Percentiles rank a stretch among this genome's conserved stretches.
Conservation (phyloP, 2,113 vertebrate species). For the Odobenus rosmarus region DNA sequence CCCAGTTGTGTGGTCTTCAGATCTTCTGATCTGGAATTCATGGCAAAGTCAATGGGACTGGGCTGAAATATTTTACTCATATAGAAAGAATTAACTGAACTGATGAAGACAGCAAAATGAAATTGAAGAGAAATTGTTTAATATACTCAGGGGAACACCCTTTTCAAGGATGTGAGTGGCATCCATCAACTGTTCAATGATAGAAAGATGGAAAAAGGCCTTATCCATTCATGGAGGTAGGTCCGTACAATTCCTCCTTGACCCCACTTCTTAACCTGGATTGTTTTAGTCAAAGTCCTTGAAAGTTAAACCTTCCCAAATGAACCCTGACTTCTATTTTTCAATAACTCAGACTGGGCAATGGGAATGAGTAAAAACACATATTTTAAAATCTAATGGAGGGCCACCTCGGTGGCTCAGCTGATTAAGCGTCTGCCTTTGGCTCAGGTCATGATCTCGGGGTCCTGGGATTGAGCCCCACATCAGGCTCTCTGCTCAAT, state of each 20-base stretch:
- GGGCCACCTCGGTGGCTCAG: no score
- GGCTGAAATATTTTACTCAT: neutral
- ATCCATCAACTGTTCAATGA: neutral
- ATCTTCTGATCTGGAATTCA: neutral
- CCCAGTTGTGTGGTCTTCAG: neutral
- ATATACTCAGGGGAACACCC: neutral
- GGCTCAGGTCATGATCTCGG: no score
- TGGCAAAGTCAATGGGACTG: neutral
- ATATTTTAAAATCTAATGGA: neutral
- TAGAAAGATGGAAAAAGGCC: neutral
- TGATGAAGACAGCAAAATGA: conserved; percentile 1
- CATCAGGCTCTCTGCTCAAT: no score
- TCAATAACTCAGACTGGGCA: neutral
- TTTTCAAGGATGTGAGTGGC: neutral
- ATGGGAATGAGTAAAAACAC: neutral
- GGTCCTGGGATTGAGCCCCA: no score
- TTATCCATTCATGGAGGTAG: neutral
- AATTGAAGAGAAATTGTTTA: neutral
- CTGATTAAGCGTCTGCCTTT: no score
- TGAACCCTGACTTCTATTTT: neutral
- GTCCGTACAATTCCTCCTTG: neutral
- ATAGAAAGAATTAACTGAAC: neutral
- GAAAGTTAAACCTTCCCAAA: neutral
- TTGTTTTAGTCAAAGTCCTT: neutral
- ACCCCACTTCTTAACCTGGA: neutral